These are phyloP conservation scores for Hyphantria cunea DNA, from an alignment of 1,140 invertebrate genomes.

Conservation along the genomic window DNA sequence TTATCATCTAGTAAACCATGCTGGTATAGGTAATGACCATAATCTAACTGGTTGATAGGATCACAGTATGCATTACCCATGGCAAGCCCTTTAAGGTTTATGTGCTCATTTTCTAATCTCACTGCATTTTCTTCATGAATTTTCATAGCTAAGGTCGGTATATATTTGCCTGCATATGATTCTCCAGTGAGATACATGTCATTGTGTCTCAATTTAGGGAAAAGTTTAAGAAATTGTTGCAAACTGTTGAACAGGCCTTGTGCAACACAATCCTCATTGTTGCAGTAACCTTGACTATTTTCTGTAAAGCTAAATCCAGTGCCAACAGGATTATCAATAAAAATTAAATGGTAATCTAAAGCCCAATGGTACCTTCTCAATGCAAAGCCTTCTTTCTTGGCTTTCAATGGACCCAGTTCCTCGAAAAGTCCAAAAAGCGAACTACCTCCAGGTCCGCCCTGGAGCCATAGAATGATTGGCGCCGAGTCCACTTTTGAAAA, in stretches of 20 bases:
- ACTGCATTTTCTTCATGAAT: constrained; percentile 85
- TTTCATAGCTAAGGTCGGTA: constrained; percentile 87
- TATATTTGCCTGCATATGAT: constrained; percentile 93
- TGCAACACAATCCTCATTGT: constrained; percentile 84
- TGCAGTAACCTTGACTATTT: constrained; percentile 82
- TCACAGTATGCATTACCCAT: constrained; percentile 87
- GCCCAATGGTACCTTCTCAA: constrained; percentile 87
- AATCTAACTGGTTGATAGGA: constrained; percentile 84
- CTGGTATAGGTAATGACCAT: constrained; percentile 85
- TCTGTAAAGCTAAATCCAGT: constrained; percentile 89
- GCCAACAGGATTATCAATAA: constrained; percentile 93
- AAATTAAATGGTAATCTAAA: constrained; percentile 87
- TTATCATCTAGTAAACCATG: constrained; percentile 84
- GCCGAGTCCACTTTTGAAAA: constrained; percentile 72
- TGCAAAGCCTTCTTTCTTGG: constrained; percentile 57
- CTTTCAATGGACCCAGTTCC: constrained; percentile 78
- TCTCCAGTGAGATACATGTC: constrained; percentile 91
- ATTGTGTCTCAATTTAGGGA: constrained; percentile 85
- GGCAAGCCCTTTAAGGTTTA: constrained; percentile 85
- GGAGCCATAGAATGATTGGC: constrained; percentile 88
- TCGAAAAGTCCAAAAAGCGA: constrained; percentile 81
- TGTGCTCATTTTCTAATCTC: constrained; percentile 73
- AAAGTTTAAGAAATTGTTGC: constrained; percentile 87
- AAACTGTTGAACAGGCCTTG: constrained; percentile 83
- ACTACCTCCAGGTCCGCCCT: constrained; percentile 89